Conservation (phyloP, 2,888 invertebrate genomes). For the Conchocele bisecta region DNA sequence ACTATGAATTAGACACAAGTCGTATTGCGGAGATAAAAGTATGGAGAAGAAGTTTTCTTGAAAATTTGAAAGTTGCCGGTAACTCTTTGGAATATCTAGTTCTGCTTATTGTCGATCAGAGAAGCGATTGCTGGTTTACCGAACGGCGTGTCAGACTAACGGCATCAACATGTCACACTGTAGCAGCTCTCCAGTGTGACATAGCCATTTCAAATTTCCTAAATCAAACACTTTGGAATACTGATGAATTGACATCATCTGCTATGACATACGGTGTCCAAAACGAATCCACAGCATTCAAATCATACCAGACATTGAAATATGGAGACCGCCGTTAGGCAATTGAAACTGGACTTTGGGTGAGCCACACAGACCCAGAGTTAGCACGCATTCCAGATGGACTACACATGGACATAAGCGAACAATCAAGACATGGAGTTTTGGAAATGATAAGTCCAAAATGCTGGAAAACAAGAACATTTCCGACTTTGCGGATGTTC, state of each 20-base stretch:
- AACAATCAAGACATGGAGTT: neutral
- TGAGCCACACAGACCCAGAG: neutral
- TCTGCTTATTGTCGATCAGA: neutral
- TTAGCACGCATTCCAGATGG: constrained; percentile 12
- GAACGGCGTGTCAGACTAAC: constrained; percentile 8
- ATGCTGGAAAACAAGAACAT: neutral
- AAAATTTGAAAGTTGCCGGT: constrained; percentile 5
- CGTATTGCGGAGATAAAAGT: neutral
- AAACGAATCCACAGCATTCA: no score
- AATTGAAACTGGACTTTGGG: neutral
- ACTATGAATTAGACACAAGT: neutral
- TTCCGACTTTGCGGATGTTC: neutral
- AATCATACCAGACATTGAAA: no score
- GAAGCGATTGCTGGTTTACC: neutral
- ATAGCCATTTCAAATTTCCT: neutral
- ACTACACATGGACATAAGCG: neutral
- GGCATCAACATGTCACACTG: constrained; percentile 3
- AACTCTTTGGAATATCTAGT: neutral
- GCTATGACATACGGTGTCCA: no score
- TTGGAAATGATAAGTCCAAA: constrained; percentile 16
- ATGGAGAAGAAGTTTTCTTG: neutral
- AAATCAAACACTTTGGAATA: no score
- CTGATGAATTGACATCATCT: no score
- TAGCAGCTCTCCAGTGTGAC: neutral
- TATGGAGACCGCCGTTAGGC: no score